phyloP scores from a whole-genome alignment of 2,888 invertebrate genomes.

The Cerceris rybyensis region DNA sequence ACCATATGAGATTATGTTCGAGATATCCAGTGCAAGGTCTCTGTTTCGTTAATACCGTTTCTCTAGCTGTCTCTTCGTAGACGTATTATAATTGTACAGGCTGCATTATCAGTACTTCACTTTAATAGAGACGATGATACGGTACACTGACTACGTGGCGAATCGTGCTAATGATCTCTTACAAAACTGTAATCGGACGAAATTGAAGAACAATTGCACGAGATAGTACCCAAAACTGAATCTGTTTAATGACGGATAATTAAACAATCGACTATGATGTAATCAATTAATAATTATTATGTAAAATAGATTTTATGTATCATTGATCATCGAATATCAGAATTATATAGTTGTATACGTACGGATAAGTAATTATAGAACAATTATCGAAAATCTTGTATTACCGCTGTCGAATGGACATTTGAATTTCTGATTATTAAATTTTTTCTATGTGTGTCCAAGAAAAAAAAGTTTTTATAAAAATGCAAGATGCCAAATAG shows the following conservation, averaged over 20 bases:
- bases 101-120: too few relatives aligned
- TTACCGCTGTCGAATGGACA: constrained; percentile 12
- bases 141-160: not conserved
- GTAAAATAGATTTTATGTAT: constrained; percentile 46
- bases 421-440: not conserved
- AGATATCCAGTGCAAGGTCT: too few relatives aligned
- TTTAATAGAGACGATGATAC: too few relatives aligned
- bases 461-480: too few relatives aligned
- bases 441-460: too few relatives aligned
- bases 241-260: constrained; percentile 52
- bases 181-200: not conserved
- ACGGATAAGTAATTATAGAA: not conserved
- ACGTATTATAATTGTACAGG: too few relatives aligned
- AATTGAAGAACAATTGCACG: not conserved
- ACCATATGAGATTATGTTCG: too few relatives aligned
- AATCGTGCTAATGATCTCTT: not conserved
- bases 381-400: constrained; percentile 19
- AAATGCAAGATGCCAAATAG: too few relatives aligned
- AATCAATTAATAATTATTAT: constrained; percentile 49
- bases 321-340: constrained; percentile 32
- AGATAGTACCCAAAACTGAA: constrained; percentile 31
- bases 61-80: too few relatives aligned
- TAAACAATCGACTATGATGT: constrained; percentile 34
- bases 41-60: too few relatives aligned
- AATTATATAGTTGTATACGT: constrained; percentile 29